Base-by-base conservation (phyloP, 2,888 invertebrate species). In the Cepaea hortensis region DNA sequence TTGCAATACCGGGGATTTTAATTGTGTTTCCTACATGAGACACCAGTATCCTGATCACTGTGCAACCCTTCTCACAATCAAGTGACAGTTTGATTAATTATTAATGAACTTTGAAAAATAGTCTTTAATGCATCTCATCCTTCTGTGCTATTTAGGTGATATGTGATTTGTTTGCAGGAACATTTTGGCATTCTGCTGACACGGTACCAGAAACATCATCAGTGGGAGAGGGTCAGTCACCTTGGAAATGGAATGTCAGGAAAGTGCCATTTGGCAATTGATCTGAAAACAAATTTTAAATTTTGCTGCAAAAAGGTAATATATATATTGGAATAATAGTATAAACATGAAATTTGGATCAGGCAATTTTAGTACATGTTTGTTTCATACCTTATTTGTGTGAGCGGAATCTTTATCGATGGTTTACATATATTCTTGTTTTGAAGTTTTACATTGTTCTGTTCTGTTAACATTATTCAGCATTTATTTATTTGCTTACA, bases 251-350 rank as follows among this genome's bases (percentile, higher is more conserved):
- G 93, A 4, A 92, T 92, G 89, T 90, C 91, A 13, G 93, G 93
- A 9, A 92, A 92, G 76, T 93, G 93, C 89, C 91, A 91, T 84
- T 88, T 93, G 23, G 93, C 92, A 6, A 91, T 88, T 61, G 93
- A 93, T 83, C 90, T 91, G 80, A 88, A 90, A 15, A 91, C 92
- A 65, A 91, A 92, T 11, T 92, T 90, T 88, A 90, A 91, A 84
- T 93, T 93, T 88, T 93, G 93, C 91, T 91, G 92, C 35, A 93
- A 93, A 88, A 91, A 92, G 91, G 93, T 93, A 62, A 81, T 55
- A 55, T 55, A 55, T 55, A 55, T 55, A 6, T 55, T 55, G 6
- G 55, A 55, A 55, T 55, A 55, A 55, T 55, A 55, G 11, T 55
- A 55, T 55, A 55, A 55, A 55, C 20, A 5, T 62, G 35, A 15